Conservation (phyloP, 2,888 invertebrate species). For the Antitype chi region DNA sequence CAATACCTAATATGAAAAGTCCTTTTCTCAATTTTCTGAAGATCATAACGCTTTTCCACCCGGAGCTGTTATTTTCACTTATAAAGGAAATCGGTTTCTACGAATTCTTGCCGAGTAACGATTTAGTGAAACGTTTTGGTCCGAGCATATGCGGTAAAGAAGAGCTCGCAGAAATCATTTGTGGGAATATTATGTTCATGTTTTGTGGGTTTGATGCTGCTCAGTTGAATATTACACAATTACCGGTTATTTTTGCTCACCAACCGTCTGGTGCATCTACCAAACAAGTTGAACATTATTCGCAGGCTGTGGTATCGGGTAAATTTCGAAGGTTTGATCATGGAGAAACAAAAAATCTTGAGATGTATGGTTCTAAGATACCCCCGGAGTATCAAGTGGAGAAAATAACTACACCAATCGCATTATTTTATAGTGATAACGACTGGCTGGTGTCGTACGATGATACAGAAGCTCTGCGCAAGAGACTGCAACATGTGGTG, state of each 20-base stretch:
- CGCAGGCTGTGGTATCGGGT: constrained; percentile 61
- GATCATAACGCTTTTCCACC: constrained; percentile 44
- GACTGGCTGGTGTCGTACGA: constrained; percentile 62
- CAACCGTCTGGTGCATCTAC: constrained; percentile 81
- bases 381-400: constrained; percentile 67
- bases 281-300: constrained; percentile 78
- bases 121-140: constrained; percentile 35
- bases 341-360: constrained; percentile 53
- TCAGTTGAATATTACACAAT: constrained; percentile 53
- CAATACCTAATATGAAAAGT: constrained; percentile 66
- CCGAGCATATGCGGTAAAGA: constrained; percentile 44
- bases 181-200: constrained; percentile 51
- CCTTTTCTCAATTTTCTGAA: constrained; percentile 54
- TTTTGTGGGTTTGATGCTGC: constrained; percentile 53
- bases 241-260: constrained; percentile 62
- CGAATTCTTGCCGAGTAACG: constrained; percentile 46
- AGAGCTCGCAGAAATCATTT: constrained; percentile 50
- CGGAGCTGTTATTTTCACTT: constrained; percentile 45
- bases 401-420: constrained; percentile 64
- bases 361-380: constrained; percentile 29
- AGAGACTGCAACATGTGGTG: constrained; percentile 63
- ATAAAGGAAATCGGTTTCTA: constrained; percentile 44
- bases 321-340: constrained; percentile 66
- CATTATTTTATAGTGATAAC: constrained; percentile 64
- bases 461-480: constrained; percentile 44